Evolutionary conservation across 2,888 invertebrate genomes (phyloP), one percentile per base, ranked within the genome.

Genomic region (Gasteruption jaculator): DNA sequence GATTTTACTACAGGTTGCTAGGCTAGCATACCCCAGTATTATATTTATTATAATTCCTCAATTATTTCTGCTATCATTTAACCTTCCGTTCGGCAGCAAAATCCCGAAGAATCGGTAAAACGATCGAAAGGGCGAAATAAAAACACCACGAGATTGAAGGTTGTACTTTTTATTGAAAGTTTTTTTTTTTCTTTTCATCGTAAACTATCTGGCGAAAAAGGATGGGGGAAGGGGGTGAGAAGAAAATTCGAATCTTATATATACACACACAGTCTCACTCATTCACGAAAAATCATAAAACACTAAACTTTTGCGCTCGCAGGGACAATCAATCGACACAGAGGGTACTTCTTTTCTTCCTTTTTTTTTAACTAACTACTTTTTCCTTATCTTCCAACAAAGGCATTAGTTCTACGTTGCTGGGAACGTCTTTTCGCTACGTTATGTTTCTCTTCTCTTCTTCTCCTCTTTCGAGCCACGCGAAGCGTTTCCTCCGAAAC

Each of bases 101-200:
- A n/a, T n/a, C n/a, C n/a, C n/a, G n/a, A n/a, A n/a, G n/a, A n/a
- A n/a, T n/a, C n/a, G n/a, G n/a, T n/a, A n/a, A n/a, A n/a, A 14
- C 22, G n/a, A 40, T 14, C 11, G 8, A 27, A 21, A 12, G 36
- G 24, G 42, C 39, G 35, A 27, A 43, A 33, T 34, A 42, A 32
- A 35, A 31, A 42, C 32, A 25, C 49, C 30, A 31, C 38, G 39
- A 37, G 37, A 25, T 56, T 37, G 43, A 57, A 56, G 51, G 56
- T 65, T 63, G 65, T 66, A 63, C 61, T 66, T 61, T 67, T 68
- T 67, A 68, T 68, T 68, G 61, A 61, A 68, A 65, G 56, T 54
- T 58, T 56, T 57, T 50, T n/a, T n/a, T n/a, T n/a, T n/a, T 35
- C 43, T 53, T 54, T 55, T 57, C 57, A 54, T 57, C 52, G 47